Percentiles rank a stretch among this genome's conserved stretches.
These are phyloP conservation scores for Iselma pallidipennis DNA, from an alignment of 2,888 invertebrate species.

Conservation along the genomic window DNA sequence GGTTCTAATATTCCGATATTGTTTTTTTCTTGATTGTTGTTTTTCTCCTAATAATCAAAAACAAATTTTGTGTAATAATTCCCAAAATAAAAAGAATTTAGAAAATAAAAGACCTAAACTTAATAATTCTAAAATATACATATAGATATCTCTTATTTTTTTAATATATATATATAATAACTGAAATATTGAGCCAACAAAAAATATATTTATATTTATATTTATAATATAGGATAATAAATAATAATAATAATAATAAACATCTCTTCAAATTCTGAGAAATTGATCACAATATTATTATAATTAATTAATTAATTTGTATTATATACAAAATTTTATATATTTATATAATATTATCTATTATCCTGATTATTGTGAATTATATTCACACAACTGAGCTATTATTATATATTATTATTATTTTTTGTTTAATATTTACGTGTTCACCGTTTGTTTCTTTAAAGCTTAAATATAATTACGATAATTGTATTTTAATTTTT, in stretches of 20 bases:
- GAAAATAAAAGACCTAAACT: not conserved
- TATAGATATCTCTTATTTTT: not conserved
- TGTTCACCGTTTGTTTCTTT: not conserved
- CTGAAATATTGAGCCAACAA: not conserved
- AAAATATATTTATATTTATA: not conserved
- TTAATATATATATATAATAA: too few species aligned
- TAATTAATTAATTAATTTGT: constrained; percentile 3
- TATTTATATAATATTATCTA: not conserved
- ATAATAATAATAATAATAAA: constrained; percentile 3
- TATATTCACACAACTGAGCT: not conserved
- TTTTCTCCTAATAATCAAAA: not conserved
- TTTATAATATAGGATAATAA: not conserved
- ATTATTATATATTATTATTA: too few species aligned
- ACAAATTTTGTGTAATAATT: not conserved
- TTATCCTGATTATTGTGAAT: not conserved
- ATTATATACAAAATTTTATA: not conserved
- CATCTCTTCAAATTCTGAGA: not conserved
- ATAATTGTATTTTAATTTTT: too few species aligned
- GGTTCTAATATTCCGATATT: constrained; percentile 38
- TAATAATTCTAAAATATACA: not conserved
- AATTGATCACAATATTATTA: constrained; percentile 1
- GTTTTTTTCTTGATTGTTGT: too few species aligned
- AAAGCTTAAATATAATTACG: too few species aligned
- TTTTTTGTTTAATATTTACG: too few species aligned
- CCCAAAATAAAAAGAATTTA: not conserved